Evolutionary conservation across 2,888 invertebrate species (phyloP), one percentile per base, ranked within the genome.

Genomic region (Lutraria lutraria): DNA sequence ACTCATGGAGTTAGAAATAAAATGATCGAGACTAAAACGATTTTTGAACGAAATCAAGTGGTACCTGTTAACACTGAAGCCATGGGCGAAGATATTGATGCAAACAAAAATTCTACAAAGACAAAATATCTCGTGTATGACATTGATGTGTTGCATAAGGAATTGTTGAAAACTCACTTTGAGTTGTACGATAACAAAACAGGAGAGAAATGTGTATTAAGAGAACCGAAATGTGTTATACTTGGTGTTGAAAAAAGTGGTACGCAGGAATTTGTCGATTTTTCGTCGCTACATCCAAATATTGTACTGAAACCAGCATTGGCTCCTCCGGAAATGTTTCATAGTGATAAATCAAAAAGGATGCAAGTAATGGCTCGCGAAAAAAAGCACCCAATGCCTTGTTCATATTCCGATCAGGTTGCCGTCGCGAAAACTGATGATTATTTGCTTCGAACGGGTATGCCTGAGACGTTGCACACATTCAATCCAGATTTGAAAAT

Each of bases 261-360:
- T 16, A 90, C 87, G 1, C 76, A 76, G 15, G 89, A 87, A 43
- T 79, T 90, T 25, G 88, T 86, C 10, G 83, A 83, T 21, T 88
- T 90, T 54, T n/a, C 88, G 25, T 56, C 31, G 1, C 43, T 86
- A 80, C 89, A 90, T 54, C 89, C 89, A 16, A 84, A 86, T 19
- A 85, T 90, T 31, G 72, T 86, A 3, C 72, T 86, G 3, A 54
- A 83, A 16, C 68, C 82, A 52, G 86, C 25, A 25, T 68, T 68
- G 63, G 6, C 63, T 8, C 63, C 63, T 8, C 25, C 63, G 0
- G 25, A 25, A 68, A 68, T 68, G 63, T 68, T 68, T 68, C n/a
- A 68, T 68, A 4, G 12, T n/a, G n/a, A 68, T 12, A 25, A 25
- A 25, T 13, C 63, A 25, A 68, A 1, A 10, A 68, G 25, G 63